These are phyloP conservation scores for Ctenodactylus gundi DNA, from an alignment of 2,113 vertebrate species.

Conservation along the genomic window DNA sequence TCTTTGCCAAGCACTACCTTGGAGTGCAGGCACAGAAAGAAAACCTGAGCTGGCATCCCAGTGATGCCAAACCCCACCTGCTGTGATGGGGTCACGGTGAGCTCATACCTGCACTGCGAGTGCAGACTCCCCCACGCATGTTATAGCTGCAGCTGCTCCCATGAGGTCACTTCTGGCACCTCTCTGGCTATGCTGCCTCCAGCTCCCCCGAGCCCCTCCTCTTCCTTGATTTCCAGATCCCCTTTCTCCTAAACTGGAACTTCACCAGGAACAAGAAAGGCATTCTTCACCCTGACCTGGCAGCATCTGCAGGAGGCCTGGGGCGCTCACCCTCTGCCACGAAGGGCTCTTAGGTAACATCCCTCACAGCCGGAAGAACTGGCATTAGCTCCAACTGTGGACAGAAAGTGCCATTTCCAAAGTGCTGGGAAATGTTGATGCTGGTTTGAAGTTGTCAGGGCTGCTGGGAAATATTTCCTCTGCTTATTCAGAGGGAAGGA, in stretches of 20 bases:
- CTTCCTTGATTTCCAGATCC: neutral
- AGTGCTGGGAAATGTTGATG: neutral
- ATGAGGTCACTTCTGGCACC: slow-evolving; percentile 75
- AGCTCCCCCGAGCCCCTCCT: slow-evolving; percentile 58
- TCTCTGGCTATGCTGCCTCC: slow-evolving; percentile 70
- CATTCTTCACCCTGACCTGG: slow-evolving; percentile 69
- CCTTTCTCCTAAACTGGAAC: slow-evolving; percentile 52
- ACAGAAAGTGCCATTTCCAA: neutral
- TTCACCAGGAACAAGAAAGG: slow-evolving; percentile 72
- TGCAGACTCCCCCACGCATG: slow-evolving; percentile 51
- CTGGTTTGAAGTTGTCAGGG: neutral
- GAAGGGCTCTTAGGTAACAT: slow-evolving; percentile 69
- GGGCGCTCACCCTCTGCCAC: slow-evolving; percentile 72
- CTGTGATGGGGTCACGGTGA: slow-evolving; percentile 62
- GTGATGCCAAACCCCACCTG: slow-evolving; percentile 8
- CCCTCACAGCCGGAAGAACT: neutral
- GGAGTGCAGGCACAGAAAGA: neutral
- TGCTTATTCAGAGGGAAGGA: neutral
- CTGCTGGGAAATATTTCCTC: neutral
- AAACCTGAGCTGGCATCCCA: slow-evolving; percentile 19
- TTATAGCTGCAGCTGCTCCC: slow-evolving; percentile 73
- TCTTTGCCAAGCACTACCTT: neutral
- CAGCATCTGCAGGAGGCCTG: slow-evolving; percentile 57
- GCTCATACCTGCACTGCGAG: slow-evolving; percentile 63
- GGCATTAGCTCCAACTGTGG: neutral